A percentile compares a stretch with the other conserved stretches of the same genome.
phyloP scores from a whole-genome alignment of 2,888 invertebrate species.

The Phytoseiulus persimilis region DNA sequence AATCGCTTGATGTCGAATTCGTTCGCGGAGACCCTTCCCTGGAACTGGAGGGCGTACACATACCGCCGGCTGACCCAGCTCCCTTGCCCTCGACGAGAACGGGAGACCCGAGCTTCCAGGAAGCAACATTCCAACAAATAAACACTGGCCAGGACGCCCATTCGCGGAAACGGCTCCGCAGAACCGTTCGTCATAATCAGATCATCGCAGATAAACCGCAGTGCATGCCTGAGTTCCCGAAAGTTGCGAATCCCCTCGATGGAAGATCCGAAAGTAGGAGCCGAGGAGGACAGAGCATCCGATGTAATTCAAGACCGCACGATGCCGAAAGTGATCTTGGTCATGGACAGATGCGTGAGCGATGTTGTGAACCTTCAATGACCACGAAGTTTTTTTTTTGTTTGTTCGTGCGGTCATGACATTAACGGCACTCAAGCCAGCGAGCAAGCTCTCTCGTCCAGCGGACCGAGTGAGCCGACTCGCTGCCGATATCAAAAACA shows the following conservation, averaged over 20 bases:
- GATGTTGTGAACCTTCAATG: neutral
- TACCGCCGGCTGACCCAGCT: too few species aligned
- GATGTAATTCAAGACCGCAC: neutral
- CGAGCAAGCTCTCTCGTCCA: neutral
- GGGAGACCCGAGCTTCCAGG: too few species aligned
- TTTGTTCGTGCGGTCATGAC: neutral
- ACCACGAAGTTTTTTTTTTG: neutral
- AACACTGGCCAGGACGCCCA: too few species aligned
- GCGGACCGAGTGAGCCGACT: neutral
- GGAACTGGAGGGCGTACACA: too few species aligned
- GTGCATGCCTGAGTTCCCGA: too few species aligned
- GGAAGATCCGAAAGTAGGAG: too few species aligned
- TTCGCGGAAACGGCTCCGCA: too few species aligned
- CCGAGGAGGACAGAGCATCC: neutral
- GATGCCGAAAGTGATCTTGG: neutral
- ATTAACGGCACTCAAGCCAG: neutral
- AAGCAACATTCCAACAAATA: too few species aligned
- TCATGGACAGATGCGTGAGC: neutral
- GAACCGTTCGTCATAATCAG: too few species aligned
- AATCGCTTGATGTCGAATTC: neutral
- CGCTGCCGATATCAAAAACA: neutral
- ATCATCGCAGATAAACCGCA: too few species aligned
- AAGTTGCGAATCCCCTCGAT: too few species aligned
- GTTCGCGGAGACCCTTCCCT: neutral
- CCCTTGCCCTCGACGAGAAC: too few species aligned